A percentile compares a stretch with the other conserved stretches of the same genome.
Evolutionary conservation across 2,113 vertebrate species (phyloP).

Genomic region (Trachemys scripta): DNA sequence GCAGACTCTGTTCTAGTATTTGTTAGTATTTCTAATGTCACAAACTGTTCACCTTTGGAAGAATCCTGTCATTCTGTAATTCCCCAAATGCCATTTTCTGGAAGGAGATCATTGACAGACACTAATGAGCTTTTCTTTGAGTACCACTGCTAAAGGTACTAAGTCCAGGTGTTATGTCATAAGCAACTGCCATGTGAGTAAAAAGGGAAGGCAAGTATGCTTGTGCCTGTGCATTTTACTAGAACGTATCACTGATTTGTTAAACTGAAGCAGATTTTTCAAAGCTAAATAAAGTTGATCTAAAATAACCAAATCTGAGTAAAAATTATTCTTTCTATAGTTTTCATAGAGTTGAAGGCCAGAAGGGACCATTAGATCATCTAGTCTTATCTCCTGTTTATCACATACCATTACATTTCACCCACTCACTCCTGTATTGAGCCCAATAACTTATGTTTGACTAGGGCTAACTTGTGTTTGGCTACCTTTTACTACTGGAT

Average conservation of each 20-base stretch:
- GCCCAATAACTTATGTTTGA: neutral
- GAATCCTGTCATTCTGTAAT: neutral
- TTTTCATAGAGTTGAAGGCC: neutral
- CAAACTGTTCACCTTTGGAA: neutral
- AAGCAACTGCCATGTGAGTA: neutral
- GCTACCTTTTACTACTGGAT: neutral
- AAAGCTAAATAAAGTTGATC: neutral
- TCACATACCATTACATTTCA: neutral
- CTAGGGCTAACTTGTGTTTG: neutral
- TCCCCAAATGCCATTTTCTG: constrained; percentile 9
- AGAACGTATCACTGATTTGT: neutral
- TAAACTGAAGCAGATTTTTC: neutral
- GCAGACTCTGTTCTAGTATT: constrained; percentile 14
- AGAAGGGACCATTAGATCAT: neutral
- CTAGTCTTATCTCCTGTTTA: neutral
- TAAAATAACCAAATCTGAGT: neutral
- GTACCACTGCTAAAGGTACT: neutral
- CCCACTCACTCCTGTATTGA: neutral
- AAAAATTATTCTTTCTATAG: neutral
- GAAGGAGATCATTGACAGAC: constrained; percentile 1
- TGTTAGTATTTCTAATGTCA: constrained; percentile 32
- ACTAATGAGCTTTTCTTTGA: neutral
- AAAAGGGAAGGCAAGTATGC: neutral
- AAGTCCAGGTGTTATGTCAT: neutral
- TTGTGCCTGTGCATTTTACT: neutral